phyloP scores from a whole-genome alignment of 2,113 vertebrate genomes.

The Riparia riparia region DNA sequence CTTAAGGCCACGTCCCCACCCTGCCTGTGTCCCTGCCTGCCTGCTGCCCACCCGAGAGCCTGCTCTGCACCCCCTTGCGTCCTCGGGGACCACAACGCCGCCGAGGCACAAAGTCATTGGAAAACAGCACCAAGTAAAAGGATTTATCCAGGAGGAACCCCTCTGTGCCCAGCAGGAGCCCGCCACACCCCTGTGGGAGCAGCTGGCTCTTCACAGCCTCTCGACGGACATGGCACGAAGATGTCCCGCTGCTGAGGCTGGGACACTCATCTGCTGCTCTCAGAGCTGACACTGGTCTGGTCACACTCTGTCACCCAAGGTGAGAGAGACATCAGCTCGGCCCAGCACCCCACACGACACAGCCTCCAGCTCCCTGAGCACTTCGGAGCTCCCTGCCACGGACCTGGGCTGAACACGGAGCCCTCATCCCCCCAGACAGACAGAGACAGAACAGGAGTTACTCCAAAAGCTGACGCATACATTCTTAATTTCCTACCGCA shows the following conservation, averaged over 20 bases:
- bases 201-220: rapidly evolving
- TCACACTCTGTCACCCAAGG: not conserved
- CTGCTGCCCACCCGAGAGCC: not conserved
- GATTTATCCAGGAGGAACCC: not conserved
- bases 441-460: not conserved
- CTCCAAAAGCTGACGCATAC: not conserved
- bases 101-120: rapidly evolving
- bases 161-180: not conserved
- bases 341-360: no score
- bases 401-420: not conserved
- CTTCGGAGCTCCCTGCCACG: not conserved
- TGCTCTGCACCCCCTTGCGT: rapidly evolving
- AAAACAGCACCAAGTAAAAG: not conserved
- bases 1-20: not conserved
- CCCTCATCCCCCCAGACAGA: not conserved
- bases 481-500: not conserved
- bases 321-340: not conserved
- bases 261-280: not conserved
- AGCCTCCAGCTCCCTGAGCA: not conserved
- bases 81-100: rapidly evolving
- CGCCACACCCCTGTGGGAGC: not conserved
- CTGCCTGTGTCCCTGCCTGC: not conserved
- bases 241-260: not conserved
- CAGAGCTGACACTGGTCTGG: not conserved
- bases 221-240: rapidly evolving